Evolutionary conservation across 2,113 vertebrate species (phyloP).

Genomic region (Oncorhynchus kisutch): DNA sequence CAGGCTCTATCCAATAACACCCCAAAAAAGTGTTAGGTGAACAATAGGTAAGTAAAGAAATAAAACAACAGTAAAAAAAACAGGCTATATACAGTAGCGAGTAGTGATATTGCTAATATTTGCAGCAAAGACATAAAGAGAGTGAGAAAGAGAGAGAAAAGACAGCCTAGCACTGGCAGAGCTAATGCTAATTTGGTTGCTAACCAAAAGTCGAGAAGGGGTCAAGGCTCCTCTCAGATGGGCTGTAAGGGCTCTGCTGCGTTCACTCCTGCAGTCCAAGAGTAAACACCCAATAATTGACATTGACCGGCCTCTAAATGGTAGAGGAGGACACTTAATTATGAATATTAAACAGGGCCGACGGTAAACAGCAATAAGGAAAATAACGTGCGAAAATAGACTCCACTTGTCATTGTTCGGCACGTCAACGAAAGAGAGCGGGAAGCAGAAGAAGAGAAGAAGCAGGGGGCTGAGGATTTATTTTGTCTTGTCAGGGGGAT

Average conservation of each 20-base stretch:
- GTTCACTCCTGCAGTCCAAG: background rate
- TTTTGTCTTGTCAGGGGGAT: constrained; percentile 25
- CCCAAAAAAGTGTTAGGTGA: no score
- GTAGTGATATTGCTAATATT: no score
- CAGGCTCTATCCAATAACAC: no score
- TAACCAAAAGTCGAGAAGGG: no score
- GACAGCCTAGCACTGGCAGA: no score
- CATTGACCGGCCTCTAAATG: constrained; percentile 2
- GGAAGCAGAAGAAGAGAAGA: constrained; percentile 5
- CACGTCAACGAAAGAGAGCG: constrained; percentile 2
- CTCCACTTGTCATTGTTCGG: background rate
- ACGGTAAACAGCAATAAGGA: background rate
- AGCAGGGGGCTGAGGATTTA: constrained; percentile 17
- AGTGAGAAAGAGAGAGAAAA: no score
- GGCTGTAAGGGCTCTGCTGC: background rate
- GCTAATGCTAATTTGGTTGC: no score
- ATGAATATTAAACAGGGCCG: background rate
- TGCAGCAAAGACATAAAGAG: no score
- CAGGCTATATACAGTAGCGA: no score
- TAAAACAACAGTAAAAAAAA: no score
- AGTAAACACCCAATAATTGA: constrained; percentile 1
- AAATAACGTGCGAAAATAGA: no score
- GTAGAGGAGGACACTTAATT: background rate
- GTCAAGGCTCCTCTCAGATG: background rate
- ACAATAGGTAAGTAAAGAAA: no score